Evolutionary conservation across 2,113 vertebrate species (phyloP), one percentile per base, ranked within the genome.

Genomic region (Heterotis niloticus): DNA sequence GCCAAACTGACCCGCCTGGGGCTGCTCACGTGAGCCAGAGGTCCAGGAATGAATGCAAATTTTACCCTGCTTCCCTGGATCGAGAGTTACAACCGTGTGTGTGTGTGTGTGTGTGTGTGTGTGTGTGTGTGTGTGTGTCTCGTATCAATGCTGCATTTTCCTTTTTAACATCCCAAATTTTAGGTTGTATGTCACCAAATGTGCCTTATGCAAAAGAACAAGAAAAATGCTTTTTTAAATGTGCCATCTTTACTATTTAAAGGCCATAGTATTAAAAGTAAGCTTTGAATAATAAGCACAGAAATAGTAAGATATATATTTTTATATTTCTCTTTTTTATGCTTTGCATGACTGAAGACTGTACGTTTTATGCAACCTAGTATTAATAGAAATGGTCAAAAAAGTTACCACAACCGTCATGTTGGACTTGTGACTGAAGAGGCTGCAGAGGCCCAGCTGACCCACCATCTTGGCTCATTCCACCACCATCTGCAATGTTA

Each of bases 1-100:
- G 96, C 98, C 86, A 99, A 99, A 91, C 96, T 99, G 85, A 96
- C 96, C 28, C 95, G 98, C 18, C 93, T 99, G 95, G 98, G 98
- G 81, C 90, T 99, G 80, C 93, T 98, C 84, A 96, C 93, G 10
- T 99, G 91, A 89, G 74, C 78, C 54, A 26, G 78, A 5, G 71
- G 28, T 0, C 0, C 68, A 18, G 77, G 72, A 70, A 24, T 76
- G 71, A 68, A 52, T 1, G 70, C 56, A 5, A 29, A 51, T 78
- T 74, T 1, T 57, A 68, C 81, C 59, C 20, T 64, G 13, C 77
- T 79, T 64, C n/a, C 13, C 57, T 24, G 75, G 34, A 51, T 64
- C 14, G 26, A 87, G 83, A 83, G 81, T 60, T 28, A 85, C 79
- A 85, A 84, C 88, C 86, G 78, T 44, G 24, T 1, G 2, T 71